Conservation (phyloP, 92 coral and sea anemone genomes). For the Palythoa heliodiscus region DNA sequence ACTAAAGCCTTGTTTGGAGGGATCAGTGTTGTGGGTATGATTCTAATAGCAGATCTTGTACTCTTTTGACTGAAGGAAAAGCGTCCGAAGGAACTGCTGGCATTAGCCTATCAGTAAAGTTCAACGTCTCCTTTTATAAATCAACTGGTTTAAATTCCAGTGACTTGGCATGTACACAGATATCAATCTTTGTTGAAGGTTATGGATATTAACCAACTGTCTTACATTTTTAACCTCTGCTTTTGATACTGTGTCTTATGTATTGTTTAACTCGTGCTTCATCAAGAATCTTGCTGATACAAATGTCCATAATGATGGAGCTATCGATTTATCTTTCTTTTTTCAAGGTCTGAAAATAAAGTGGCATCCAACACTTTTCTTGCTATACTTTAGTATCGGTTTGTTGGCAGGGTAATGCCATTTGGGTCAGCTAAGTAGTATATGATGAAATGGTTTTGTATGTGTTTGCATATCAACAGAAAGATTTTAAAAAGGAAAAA, state of each 20-base stretch:
- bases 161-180: too few relatives aligned
- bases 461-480: slow-evolving; percentile 25
- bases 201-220: too few relatives aligned
- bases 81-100: slow-evolving; percentile 7
- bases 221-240: too few relatives aligned
- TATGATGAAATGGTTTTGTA: slow-evolving; percentile 34
- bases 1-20: slow-evolving; percentile 49
- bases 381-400: slow-evolving; percentile 18
- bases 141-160: slow-evolving; percentile 21
- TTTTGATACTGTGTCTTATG: neutral
- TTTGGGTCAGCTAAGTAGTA: slow-evolving; percentile 42
- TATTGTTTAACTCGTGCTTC: slow-evolving; percentile 34
- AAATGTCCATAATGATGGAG: slow-evolving; percentile 51
- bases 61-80: slow-evolving; percentile 20
- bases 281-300: slow-evolving; percentile 34
- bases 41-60: slow-evolving; percentile 8
- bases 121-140: neutral
- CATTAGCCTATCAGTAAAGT: slow-evolving; percentile 56
- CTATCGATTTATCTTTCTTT: slow-evolving; percentile 59
- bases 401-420: slow-evolving; percentile 31
- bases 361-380: slow-evolving; percentile 46
- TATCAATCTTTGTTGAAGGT: slow-evolving; percentile 3
- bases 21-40: too few relatives aligned
- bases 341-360: slow-evolving; percentile 35
- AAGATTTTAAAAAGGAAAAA: slow-evolving; percentile 44